A percentile compares a stretch with the other conserved stretches of the same genome.
Conservation (phyloP, 2,113 vertebrate genomes). For the Pomatorhinus ruficollis region DNA sequence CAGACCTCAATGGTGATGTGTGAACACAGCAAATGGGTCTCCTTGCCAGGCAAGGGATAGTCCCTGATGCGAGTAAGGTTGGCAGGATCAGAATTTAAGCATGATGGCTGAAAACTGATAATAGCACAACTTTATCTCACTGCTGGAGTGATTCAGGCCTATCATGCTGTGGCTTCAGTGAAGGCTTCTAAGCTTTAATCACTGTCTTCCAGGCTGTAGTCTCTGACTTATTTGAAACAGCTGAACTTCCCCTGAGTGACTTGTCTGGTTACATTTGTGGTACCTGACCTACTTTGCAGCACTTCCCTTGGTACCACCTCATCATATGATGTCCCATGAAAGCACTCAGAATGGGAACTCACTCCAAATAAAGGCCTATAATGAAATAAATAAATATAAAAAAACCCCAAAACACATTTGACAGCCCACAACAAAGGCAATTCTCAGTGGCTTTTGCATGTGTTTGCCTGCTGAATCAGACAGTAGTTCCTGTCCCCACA, state of each 20-base stretch:
- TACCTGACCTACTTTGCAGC: constrained; percentile 62
- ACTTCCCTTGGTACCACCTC: constrained; percentile 45
- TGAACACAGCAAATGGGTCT: neutral
- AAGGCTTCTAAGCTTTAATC: constrained; percentile 45
- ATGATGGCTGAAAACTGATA: neutral
- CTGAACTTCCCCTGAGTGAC: constrained; percentile 41
- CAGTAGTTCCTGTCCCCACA: constrained; percentile 26
- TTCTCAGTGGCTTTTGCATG: constrained; percentile 32
- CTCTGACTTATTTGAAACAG: constrained; percentile 43
- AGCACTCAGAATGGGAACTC: constrained; percentile 41
- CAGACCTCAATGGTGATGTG: neutral
- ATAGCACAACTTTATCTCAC: neutral
- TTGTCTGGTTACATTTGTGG: constrained; percentile 61
- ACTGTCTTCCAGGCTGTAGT: constrained; percentile 20
- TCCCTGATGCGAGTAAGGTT: neutral
- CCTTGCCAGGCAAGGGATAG: neutral
- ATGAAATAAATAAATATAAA: constrained; percentile 17
- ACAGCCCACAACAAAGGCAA: constrained; percentile 61
- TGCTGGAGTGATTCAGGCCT: neutral
- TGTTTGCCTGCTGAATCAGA: constrained; percentile 59
- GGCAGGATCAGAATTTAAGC: neutral
- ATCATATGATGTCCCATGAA: constrained; percentile 43
- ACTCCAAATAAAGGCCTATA: constrained; percentile 37
- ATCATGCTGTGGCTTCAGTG: constrained; percentile 7
- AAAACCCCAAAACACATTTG: constrained; percentile 18